phyloP scores from a whole-genome alignment of 2,797 vertebrate genomes.

The Spatula versicolor region DNA sequence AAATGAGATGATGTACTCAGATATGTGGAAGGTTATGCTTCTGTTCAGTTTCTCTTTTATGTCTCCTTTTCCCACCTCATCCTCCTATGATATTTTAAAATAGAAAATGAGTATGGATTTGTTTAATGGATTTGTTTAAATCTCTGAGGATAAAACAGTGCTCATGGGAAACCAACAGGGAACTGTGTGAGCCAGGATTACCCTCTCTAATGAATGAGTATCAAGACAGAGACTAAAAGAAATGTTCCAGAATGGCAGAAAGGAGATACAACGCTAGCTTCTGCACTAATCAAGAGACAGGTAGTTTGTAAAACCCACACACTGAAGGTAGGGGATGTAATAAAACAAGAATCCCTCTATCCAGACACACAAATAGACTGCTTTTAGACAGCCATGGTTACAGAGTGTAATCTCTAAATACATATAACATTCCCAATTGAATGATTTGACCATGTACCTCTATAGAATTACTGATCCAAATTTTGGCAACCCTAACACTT shows the following conservation, averaged over 20 bases:
- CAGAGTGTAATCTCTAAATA: background rate
- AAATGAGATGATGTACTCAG: background rate
- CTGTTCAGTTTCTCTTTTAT: background rate
- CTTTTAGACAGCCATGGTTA: background rate
- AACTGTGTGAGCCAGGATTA: background rate
- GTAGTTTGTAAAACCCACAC: background rate
- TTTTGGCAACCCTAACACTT: background rate
- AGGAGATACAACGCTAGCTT: background rate
- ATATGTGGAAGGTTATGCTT: background rate
- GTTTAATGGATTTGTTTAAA: background rate
- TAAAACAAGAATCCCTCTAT: background rate
- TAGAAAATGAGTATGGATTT: background rate
- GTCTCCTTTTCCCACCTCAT: background rate
- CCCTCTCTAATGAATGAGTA: background rate
- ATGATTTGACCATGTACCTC: background rate
- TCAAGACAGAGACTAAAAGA: background rate
- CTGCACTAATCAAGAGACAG: too few relatives aligned
- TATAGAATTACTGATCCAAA: background rate
- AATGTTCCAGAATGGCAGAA: background rate
- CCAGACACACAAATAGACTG: background rate
- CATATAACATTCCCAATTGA: rapidly evolving
- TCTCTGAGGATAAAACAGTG: background rate
- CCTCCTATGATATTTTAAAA: background rate
- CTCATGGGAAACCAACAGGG: background rate
- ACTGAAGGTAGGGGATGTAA: background rate